Evolutionary conservation across 2,797 vertebrate species (phyloP), one percentile per base, ranked within the genome.

Genomic region (Atherinosoma microstoma): DNA sequence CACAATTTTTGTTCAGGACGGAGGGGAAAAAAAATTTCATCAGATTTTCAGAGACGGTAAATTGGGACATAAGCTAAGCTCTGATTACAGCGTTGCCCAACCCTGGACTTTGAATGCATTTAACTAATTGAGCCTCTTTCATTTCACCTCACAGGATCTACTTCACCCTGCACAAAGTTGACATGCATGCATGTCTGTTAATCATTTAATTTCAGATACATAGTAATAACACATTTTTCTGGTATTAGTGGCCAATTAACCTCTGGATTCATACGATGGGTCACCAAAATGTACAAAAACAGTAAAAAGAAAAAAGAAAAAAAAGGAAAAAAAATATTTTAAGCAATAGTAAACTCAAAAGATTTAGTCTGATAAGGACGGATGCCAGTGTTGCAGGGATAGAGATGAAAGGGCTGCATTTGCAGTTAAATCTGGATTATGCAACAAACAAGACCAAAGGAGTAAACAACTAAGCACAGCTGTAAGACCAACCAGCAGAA

Each of bases 371-470:
- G 13, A 29, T 60, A 22, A 29, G 38, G 20, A 67, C 38, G 38
- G 22, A 71, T 38, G 56, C 24, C 70, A 69, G 20, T n/a, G 8
- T 47, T 47, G 45, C 45, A 7, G 12, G 11, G 22, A 62, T 57
- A 34, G 38, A 63, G 42, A 75, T 74, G 11, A 70, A 36, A 69
- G 10, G 24, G 64, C 64, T 45, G 47, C 51, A 75, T 61, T 40
- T 62, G 60, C 45, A 69, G 35, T 78, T 79, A 79, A 83, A 80
- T 76, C 75, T 62, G 36, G 35, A 70, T 80, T 80, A 87, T 59
- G 61, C 57, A 87, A 82, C 69, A 79, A 75, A 76, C 70, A 22
- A 64, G 32, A 73, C 38, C 34, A 65, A 68, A 27, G 63, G 36
- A 72, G 47, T 63, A 78, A 78, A 59, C 36, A 58, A 58, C 10